phyloP scores from a whole-genome alignment of 2,113 vertebrate genomes.

The Salvelinus namaycush region DNA sequence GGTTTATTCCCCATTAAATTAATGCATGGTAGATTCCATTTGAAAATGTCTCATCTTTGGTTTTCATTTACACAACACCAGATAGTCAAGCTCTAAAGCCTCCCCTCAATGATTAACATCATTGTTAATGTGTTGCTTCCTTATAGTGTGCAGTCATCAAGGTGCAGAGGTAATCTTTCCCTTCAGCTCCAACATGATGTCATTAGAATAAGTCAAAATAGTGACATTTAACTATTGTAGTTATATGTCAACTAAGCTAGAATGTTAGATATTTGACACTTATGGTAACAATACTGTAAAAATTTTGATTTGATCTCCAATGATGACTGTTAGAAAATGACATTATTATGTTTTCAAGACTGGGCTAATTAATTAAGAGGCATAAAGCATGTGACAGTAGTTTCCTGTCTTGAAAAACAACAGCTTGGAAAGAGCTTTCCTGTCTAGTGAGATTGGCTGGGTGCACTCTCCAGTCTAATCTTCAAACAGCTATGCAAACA shows the following conservation, averaged over 20 bases:
- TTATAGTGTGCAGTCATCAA: too few species aligned
- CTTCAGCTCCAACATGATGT: too few species aligned
- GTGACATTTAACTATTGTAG: too few species aligned
- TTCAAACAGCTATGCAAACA: background rate
- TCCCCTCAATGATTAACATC: too few species aligned
- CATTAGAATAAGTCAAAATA: too few species aligned
- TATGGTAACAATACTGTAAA: too few species aligned
- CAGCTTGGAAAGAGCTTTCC: background rate
- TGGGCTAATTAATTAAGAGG: background rate
- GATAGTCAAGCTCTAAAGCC: too few species aligned
- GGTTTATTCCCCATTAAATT: constrained; percentile 5
- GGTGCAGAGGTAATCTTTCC: too few species aligned
- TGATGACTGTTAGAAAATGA: background rate
- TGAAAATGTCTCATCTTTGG: background rate
- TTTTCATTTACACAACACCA: too few species aligned
- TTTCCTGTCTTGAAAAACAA: background rate
- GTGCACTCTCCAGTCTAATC: background rate
- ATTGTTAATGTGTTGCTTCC: too few species aligned
- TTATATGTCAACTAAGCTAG: too few species aligned
- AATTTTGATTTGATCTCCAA: background rate
- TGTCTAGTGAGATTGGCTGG: background rate
- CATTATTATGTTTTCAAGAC: background rate
- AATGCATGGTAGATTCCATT: constrained; percentile 7
- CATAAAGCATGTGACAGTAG: background rate
- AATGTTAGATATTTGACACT: too few species aligned